Evolutionary conservation across 2,888 invertebrate species (phyloP).

Genomic region (Diarsia dahlii): DNA sequence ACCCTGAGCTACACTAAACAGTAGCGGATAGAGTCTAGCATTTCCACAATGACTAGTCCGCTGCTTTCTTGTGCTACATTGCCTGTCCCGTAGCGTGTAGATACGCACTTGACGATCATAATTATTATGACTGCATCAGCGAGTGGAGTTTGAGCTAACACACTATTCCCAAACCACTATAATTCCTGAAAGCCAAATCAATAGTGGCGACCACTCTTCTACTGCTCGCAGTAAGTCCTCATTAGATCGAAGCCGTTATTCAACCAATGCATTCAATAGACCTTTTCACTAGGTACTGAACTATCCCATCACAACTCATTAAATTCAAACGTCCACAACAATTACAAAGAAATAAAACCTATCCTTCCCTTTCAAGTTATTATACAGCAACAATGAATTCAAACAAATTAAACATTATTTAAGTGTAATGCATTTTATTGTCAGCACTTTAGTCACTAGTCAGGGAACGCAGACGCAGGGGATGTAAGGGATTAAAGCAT

Average conservation of each 20-base stretch:
- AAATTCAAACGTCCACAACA: slow-evolving; percentile 18
- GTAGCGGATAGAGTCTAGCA: neutral
- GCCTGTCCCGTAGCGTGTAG: too few relatives aligned
- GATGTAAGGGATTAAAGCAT: slow-evolving; percentile 60
- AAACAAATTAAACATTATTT: slow-evolving; percentile 69
- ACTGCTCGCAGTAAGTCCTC: neutral
- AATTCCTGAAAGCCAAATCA: too few relatives aligned
- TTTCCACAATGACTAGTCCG: neutral
- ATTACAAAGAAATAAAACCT: slow-evolving; percentile 15
- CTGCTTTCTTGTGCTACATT: too few relatives aligned
- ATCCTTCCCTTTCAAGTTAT: slow-evolving; percentile 45
- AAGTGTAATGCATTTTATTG: slow-evolving; percentile 70
- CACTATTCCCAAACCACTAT: too few relatives aligned
- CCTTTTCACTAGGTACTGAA: neutral
- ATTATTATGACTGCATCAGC: too few relatives aligned
- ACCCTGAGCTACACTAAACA: neutral
- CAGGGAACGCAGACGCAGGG: slow-evolving; percentile 60
- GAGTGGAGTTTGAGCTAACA: too few relatives aligned
- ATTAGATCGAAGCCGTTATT: neutral
- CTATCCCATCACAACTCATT: slow-evolving; percentile 1
- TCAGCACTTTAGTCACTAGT: slow-evolving; percentile 60
- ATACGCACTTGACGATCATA: too few relatives aligned
- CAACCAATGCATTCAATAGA: neutral
- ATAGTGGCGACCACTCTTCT: too few relatives aligned
- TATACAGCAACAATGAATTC: slow-evolving; percentile 61